Evolutionary conservation across 2,888 invertebrate genomes (phyloP).

Genomic region (Cenopis cana): DNA sequence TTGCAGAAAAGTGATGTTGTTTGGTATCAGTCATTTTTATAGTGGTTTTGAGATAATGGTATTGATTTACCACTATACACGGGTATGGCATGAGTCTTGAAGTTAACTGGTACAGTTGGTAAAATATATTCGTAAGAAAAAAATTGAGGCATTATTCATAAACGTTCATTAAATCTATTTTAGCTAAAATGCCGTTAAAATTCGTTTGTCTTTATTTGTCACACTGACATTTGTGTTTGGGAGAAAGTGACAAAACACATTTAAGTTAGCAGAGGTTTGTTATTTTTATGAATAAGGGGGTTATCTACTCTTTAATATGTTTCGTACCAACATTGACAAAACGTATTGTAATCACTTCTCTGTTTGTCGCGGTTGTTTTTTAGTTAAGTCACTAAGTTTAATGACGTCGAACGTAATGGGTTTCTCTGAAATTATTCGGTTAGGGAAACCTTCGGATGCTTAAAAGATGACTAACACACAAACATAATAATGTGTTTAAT

Average conservation of each 20-base stretch:
- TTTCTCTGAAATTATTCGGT: conserved; percentile 4
- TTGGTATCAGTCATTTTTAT: conserved; percentile 78
- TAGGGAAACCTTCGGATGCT: conserved; percentile 13
- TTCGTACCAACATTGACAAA: too few relatives aligned
- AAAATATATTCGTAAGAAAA: neutral
- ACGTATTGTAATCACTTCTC: neutral
- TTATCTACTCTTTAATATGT: too few relatives aligned
- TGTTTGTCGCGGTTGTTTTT: neutral
- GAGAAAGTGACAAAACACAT: too few relatives aligned
- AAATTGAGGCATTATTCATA: too few relatives aligned
- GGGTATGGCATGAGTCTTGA: conserved; percentile 5
- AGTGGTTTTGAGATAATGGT: conserved; percentile 82
- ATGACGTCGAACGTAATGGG: neutral
- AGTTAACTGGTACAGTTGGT: conserved; percentile 27
- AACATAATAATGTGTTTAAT: neutral
- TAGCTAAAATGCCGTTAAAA: too few relatives aligned
- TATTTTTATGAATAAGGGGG: too few relatives aligned
- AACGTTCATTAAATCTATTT: too few relatives aligned
- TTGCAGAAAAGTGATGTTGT: conserved; percentile 70
- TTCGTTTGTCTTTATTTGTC: too few relatives aligned
- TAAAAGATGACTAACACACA: conserved; percentile 20
- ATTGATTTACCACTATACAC: conserved; percentile 72
- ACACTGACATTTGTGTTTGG: too few relatives aligned
- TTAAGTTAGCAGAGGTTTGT: too few relatives aligned
- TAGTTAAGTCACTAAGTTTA: neutral